Percentiles rank a stretch among this genome's conserved stretches.
These are phyloP conservation scores for Plotosus lineatus DNA, from an alignment of 2,113 vertebrate species.

Conservation along the genomic window DNA sequence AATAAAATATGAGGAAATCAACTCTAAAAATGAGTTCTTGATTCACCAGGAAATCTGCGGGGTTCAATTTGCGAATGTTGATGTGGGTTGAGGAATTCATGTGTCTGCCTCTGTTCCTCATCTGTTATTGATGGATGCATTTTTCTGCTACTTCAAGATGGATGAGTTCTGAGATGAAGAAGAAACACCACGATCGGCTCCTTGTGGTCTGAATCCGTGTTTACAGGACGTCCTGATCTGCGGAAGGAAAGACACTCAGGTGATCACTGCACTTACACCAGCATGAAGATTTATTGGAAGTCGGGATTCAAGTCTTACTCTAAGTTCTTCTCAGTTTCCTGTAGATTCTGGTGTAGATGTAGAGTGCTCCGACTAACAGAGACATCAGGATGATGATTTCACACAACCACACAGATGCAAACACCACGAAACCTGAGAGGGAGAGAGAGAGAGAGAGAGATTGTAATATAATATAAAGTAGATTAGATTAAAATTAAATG, in stretches of 20 bases:
- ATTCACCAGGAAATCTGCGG: no score
- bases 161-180: background rate
- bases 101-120: no score
- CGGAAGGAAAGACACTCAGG: background rate
- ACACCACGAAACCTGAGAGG: background rate
- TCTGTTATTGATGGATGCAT: background rate
- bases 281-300: background rate
- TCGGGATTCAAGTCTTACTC: background rate
- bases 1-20: no score
- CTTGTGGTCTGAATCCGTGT: background rate
- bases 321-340: background rate
- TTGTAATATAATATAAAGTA: no score
- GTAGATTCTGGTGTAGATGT: background rate
- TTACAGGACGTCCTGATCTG: background rate
- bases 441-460: background rate
- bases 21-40: no score
- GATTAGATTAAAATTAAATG: no score
- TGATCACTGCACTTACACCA: background rate
- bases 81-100: no score
- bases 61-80: no score
- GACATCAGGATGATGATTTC: constrained; percentile 4
- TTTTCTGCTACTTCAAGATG: background rate
- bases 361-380: background rate
- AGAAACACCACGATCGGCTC: background rate
- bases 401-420: background rate